Percentiles rank a stretch among this genome's conserved stretches.
These are phyloP conservation scores for Muscidifurax raptorellus DNA, from an alignment of 1,140 invertebrate species.

Conservation along the genomic window DNA sequence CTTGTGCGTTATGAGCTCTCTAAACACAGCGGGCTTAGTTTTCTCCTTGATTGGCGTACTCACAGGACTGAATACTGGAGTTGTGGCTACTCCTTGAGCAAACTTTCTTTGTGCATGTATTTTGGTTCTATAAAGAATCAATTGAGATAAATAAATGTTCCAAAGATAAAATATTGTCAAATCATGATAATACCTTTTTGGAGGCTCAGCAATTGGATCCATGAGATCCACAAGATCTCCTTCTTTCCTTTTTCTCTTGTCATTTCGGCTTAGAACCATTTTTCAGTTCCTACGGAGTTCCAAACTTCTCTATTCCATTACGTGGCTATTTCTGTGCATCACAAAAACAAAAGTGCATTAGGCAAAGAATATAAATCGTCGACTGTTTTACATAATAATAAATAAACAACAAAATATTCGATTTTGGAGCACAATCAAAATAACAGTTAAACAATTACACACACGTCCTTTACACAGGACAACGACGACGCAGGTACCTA, in stretches of 20 bases:
- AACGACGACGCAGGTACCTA: too few relatives aligned
- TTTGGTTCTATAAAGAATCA: constrained; percentile 77
- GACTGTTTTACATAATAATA: background rate
- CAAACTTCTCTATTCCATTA: constrained; percentile 45
- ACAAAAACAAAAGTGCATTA: background rate
- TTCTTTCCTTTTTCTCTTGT: constrained; percentile 73
- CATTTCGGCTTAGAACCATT: constrained; percentile 74
- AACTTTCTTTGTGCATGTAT: constrained; percentile 94
- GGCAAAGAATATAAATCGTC: background rate
- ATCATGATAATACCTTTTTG: constrained; percentile 73
- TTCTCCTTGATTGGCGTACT: constrained; percentile 79
- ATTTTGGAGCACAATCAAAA: too few relatives aligned
- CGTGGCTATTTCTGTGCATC: background rate
- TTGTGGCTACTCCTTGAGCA: constrained; percentile 85
- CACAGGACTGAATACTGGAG: constrained; percentile 64
- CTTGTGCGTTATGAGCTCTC: constrained; percentile 80
- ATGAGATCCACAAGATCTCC: constrained; percentile 73
- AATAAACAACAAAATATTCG: background rate
- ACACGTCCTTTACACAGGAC: background rate
- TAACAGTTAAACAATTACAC: background rate
- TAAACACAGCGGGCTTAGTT: constrained; percentile 71
- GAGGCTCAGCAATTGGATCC: constrained; percentile 73
- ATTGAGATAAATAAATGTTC: background rate
- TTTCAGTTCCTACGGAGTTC: constrained; percentile 53
- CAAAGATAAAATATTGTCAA: background rate